Conservation (phyloP, 2,888 invertebrate genomes). For the Epirrhoe tristata region DNA sequence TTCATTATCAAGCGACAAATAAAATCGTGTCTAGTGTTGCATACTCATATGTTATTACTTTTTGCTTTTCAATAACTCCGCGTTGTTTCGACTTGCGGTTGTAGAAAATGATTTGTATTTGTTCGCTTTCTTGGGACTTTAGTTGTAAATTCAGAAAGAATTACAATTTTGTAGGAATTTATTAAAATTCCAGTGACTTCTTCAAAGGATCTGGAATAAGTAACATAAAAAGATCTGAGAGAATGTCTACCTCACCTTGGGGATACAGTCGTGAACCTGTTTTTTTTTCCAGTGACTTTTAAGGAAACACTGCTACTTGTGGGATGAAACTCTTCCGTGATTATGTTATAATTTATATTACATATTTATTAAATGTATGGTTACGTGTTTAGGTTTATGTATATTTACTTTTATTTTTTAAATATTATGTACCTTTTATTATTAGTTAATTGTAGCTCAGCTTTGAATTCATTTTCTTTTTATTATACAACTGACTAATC, state of each 20-base stretch:
- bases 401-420: too few relatives aligned
- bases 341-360: background rate
- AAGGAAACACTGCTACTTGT: background rate
- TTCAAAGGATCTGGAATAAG: too few relatives aligned
- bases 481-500: too few relatives aligned
- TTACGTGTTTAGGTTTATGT: too few relatives aligned
- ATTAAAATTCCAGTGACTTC: background rate
- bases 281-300: background rate
- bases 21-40: slow-evolving; percentile 3
- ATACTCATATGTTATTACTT: slow-evolving; percentile 28
- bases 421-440: too few relatives aligned
- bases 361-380: too few relatives aligned
- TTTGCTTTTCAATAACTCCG: slow-evolving; percentile 38
- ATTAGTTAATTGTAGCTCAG: too few relatives aligned
- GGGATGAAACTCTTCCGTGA: background rate
- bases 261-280: too few relatives aligned
- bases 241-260: too few relatives aligned
- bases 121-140: slow-evolving; percentile 24
- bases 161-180: background rate
- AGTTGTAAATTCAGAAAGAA: slow-evolving; percentile 6
- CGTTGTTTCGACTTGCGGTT: slow-evolving; percentile 32
- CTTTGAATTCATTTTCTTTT: too few relatives aligned
- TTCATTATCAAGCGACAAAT: slow-evolving; percentile 23
- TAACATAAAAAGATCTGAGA: too few relatives aligned
- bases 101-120: slow-evolving; percentile 36